Evolutionary conservation across 64 coral and sea anemone genomes (phyloP), one percentile per base, ranked within the genome.

Genomic region (Astreopora myriophthalma): DNA sequence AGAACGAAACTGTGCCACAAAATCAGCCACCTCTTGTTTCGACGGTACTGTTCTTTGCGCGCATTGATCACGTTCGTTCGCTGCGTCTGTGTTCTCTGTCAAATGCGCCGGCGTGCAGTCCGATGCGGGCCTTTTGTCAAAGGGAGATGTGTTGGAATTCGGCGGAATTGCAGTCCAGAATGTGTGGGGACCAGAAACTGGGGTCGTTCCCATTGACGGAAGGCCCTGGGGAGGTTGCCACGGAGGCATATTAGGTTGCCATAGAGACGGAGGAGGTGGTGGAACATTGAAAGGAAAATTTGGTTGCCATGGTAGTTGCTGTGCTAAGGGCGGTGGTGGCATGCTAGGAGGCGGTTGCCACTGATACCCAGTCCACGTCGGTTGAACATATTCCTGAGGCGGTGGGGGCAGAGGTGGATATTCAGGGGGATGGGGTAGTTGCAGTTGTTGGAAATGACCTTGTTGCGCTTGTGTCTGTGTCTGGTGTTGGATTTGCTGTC

Each of bases 221-320:
- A 32, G 30, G 52, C 64, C 51, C 22, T 35, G 67, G 1, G 36
- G 5, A 17, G 48, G 66, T 91, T 84, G 89, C 76, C 89, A 91
- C 73, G 77, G 62, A 22, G n/a, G 22, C 37, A 72, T 35, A 33
- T 35, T 68, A 6, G 76, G 89, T 83, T 84, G 77, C 77, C 89
- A 83, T 39, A 37, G 66, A 14, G 48, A 72, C 14, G 69, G 76
- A 91, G 63, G 64, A 24, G 77, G 89, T 76, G 77, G 89, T 91
- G 77, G 66, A 39, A 72, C 63, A 22, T 34, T 73, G 10, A 73
- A 29, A 8, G 79, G 55, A 83, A 83, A 83, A 33, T 60, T 83
- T 8, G 57, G 55, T 65, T 66, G 79, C 79, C 79, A 83, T 64
- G 79, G 32, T 9, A 83, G 1, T 64, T 27, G 79, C 19, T 83